Evolutionary conservation across 2,113 vertebrate species (phyloP).

Genomic region (Agapornis roseicollis): DNA sequence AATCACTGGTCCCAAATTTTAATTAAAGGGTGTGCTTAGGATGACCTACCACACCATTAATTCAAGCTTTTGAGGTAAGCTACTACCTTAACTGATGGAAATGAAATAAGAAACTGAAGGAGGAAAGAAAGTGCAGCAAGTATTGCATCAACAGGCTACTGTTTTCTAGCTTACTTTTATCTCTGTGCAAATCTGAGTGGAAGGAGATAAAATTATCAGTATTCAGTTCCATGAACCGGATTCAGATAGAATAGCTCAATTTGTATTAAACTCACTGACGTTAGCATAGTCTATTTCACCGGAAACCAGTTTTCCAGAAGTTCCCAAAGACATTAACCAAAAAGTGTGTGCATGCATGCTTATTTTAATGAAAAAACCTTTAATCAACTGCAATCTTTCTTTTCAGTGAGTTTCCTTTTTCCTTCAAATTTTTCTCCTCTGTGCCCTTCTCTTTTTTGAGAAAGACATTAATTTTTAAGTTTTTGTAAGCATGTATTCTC

Average conservation of each 20-base stretch:
- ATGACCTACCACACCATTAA: neutral
- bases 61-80: neutral
- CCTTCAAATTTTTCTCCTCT: neutral
- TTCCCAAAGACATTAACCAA: neutral
- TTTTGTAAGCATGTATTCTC: neutral
- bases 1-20: neutral
- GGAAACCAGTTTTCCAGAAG: neutral
- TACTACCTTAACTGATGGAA: neutral
- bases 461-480: neutral
- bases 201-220: neutral
- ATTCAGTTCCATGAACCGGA: neutral
- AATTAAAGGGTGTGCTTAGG: neutral
- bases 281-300: neutral
- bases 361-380: neutral
- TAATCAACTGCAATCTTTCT: neutral
- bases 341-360: neutral
- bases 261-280: neutral
- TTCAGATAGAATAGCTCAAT: neutral
- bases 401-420: neutral
- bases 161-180: neutral
- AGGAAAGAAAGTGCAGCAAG: neutral
- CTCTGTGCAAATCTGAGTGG: neutral
- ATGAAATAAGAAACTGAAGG: neutral
- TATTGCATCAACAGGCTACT: neutral
- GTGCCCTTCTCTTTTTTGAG: neutral